phyloP scores from a whole-genome alignment of 2,797 vertebrate genomes.

The Iguana delicatissima region DNA sequence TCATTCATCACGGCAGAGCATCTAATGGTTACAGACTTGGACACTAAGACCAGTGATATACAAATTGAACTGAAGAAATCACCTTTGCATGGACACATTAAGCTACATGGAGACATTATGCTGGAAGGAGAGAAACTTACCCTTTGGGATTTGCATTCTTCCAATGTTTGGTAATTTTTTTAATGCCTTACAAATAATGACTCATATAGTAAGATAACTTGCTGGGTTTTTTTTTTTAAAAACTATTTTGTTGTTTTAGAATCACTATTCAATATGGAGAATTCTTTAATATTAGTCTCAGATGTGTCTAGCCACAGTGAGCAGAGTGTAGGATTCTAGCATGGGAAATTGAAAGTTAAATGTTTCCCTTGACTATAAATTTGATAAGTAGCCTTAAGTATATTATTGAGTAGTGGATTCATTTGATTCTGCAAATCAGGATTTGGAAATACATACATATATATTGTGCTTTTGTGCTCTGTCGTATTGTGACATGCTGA shows the following conservation, averaged over 20 bases:
- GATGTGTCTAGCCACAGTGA: neutral
- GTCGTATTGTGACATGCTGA: too few species aligned
- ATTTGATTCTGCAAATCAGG: neutral
- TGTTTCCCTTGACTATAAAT: neutral
- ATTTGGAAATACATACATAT: too few species aligned
- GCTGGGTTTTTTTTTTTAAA: constrained; percentile 22
- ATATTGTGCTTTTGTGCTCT: too few species aligned
- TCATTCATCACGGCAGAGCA: constrained; percentile 80
- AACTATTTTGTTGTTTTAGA: constrained; percentile 17
- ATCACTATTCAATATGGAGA: neutral
- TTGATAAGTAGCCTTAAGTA: neutral
- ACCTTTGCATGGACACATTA: constrained; percentile 69
- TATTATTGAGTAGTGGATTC: neutral
- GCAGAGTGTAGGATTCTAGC: neutral
- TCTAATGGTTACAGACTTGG: constrained; percentile 77
- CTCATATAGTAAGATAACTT: neutral
- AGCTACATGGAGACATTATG: constrained; percentile 74
- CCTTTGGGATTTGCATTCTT: constrained; percentile 75
- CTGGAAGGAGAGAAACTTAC: constrained; percentile 73
- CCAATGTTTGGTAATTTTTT: constrained; percentile 74
- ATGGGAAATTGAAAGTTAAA: neutral
- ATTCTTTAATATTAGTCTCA: neutral
- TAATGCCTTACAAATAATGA: neutral
- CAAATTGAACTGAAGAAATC: constrained; percentile 69
- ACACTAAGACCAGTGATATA: constrained; percentile 75